Percentiles rank a stretch among this genome's conserved stretches.
Evolutionary conservation across 2,888 invertebrate genomes (phyloP).

Genomic region (Euzophera pinguis): DNA sequence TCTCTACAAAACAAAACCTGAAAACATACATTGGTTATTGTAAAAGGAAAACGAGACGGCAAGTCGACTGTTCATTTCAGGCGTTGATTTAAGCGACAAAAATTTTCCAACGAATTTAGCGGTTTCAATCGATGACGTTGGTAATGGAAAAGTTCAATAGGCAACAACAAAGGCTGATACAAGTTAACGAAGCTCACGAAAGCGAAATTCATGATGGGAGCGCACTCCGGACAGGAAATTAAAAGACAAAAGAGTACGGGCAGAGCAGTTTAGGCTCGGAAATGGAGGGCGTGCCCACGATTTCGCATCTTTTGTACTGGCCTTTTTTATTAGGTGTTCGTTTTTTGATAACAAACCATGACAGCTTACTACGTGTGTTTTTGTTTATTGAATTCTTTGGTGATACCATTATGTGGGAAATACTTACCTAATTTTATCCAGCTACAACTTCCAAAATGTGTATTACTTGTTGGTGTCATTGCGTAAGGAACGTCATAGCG

Average conservation of each 20-base stretch:
- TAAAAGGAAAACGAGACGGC: constrained; percentile 54
- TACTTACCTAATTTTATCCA: too few species aligned
- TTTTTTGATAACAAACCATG: constrained; percentile 34
- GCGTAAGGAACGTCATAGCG: too few species aligned
- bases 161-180: constrained; percentile 73
- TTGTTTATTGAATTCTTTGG: too few species aligned
- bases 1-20: constrained; percentile 54
- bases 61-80: constrained; percentile 45
- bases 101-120: constrained; percentile 70
- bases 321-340: constrained; percentile 28
- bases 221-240: constrained; percentile 75
- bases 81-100: constrained; percentile 46
- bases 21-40: constrained; percentile 51
- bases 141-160: constrained; percentile 78
- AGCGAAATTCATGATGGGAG: constrained; percentile 70
- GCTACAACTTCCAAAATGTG: too few species aligned
- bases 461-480: too few species aligned
- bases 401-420: too few species aligned
- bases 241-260: constrained; percentile 77
- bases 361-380: too few species aligned
- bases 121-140: constrained; percentile 69
- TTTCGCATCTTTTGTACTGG: constrained; percentile 50
- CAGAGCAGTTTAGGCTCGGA: constrained; percentile 69
- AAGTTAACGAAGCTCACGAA: constrained; percentile 76
- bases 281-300: constrained; percentile 62